These are phyloP conservation scores for Madoqua kirkii DNA, from an alignment of 2,113 vertebrate species.

Conservation along the genomic window DNA sequence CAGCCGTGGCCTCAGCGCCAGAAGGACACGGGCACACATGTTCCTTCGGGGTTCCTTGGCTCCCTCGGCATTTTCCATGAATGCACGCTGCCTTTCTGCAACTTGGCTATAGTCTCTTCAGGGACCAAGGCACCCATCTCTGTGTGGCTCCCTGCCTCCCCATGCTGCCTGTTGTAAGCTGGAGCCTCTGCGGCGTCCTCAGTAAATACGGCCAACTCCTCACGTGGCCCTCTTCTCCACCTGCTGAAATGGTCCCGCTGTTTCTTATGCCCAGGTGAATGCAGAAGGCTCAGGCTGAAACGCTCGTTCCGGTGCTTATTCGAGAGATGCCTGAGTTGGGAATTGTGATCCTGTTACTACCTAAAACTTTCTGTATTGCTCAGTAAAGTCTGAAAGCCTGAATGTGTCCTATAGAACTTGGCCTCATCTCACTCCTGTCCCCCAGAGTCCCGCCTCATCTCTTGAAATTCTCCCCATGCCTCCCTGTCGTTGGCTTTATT, in stretches of 20 bases:
- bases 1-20: not conserved
- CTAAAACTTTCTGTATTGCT: not conserved
- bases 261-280: not conserved
- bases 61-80: not conserved
- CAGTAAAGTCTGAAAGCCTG: not conserved
- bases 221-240: not conserved
- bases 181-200: not conserved
- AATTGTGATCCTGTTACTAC: not conserved
- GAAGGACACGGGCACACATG: not conserved
- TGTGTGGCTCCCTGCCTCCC: not conserved
- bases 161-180: not conserved
- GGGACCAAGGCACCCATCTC: not conserved
- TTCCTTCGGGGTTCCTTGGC: not conserved
- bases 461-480: not conserved
- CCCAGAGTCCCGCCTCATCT: not conserved
- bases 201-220: not conserved
- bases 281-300: not conserved
- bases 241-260: not conserved
- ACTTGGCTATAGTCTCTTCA: not conserved
- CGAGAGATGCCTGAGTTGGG: not conserved
- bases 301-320: not conserved
- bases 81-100: not conserved
- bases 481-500: fast-evolving
- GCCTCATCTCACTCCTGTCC: not conserved
- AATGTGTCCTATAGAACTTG: not conserved